Conservation (phyloP, 2,113 vertebrate genomes). For the Carassius carassius region DNA sequence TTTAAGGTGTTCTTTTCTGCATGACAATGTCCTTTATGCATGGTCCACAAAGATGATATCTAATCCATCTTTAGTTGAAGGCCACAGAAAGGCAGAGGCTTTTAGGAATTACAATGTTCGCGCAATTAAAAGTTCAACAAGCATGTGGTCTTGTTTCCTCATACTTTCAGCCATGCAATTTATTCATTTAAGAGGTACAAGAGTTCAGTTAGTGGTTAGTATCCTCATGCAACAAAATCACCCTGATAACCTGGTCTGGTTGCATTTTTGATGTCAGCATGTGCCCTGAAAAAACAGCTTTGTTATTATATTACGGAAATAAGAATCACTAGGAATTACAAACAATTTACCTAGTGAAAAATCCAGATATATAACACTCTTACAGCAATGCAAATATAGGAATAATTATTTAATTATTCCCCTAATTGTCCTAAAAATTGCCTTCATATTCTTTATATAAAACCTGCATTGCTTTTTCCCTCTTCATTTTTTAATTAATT, state of each 20-base stretch:
- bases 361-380: neutral
- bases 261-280: slow-evolving; percentile 1
- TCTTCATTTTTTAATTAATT: neutral
- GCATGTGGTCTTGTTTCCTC: neutral
- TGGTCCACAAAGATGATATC: neutral
- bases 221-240: neutral
- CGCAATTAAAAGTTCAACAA: neutral
- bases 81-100: neutral
- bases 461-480: neutral
- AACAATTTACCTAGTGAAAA: neutral
- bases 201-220: neutral
- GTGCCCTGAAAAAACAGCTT: neutral
- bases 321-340: neutral
- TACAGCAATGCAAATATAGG: neutral
- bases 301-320: neutral
- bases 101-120: neutral
- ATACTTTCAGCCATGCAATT: neutral
- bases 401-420: neutral
- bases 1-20: neutral
- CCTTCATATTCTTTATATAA: neutral
- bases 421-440: neutral
- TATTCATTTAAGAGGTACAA: neutral
- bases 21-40: neutral
- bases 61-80: neutral
- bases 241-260: neutral